Percentiles rank a stretch among this genome's conserved stretches.
phyloP scores from a whole-genome alignment of 2,797 vertebrate species.

The Gobionotothen gibberifrons region DNA sequence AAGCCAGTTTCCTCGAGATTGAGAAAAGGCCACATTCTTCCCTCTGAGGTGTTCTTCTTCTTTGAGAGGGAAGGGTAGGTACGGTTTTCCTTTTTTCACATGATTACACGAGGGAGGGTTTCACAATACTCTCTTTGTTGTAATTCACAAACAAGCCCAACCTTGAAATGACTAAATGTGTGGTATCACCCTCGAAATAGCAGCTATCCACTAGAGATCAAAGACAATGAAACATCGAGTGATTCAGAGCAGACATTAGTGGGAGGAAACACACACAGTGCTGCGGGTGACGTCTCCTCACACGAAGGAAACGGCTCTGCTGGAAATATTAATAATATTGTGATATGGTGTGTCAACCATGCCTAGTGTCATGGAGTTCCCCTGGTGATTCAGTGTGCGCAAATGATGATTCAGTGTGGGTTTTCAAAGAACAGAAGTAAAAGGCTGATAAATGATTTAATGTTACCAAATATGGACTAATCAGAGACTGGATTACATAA shows the following conservation, averaged over 20 bases:
- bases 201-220: constrained; percentile 43
- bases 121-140: constrained; percentile 11
- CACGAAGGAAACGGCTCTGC: constrained; percentile 7
- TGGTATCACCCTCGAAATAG: constrained; percentile 33
- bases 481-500: not conserved
- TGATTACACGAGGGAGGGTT: constrained; percentile 21
- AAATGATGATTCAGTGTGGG: constrained; percentile 17
- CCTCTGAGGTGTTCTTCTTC: constrained; percentile 13
- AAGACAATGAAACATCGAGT: constrained; percentile 29
- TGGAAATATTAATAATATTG: constrained; percentile 23
- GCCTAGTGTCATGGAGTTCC: constrained; percentile 20
- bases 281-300: constrained; percentile 9
- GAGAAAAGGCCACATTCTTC: no score
- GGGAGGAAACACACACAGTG: constrained; percentile 7
- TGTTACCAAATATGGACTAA: not conserved
- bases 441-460: not conserved
- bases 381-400: not conserved
- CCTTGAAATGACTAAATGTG: constrained; percentile 45
- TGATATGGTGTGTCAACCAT: constrained; percentile 10
- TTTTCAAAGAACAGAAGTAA: not conserved
- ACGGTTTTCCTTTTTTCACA: constrained; percentile 23
- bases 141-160: constrained; percentile 29
- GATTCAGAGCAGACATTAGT: constrained; percentile 44
- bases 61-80: not conserved
- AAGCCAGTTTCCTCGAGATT: no score